Conservation (phyloP, 1,140 invertebrate species). For the Muscidifurax raptorellus region DNA sequence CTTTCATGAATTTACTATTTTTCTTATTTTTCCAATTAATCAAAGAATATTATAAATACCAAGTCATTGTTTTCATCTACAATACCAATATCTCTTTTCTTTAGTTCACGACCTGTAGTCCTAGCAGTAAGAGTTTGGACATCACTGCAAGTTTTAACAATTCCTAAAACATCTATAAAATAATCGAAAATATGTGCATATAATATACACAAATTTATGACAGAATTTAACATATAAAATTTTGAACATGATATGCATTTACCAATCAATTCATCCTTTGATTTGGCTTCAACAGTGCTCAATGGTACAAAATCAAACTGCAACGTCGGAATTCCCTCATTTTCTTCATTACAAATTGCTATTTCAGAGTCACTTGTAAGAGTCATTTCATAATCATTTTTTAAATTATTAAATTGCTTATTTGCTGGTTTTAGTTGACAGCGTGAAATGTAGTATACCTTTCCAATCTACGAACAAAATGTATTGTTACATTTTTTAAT, state of each 20-base stretch:
- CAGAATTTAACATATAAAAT: slow-evolving; percentile 1
- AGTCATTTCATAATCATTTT: slow-evolving; percentile 98
- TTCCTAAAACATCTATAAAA: slow-evolving; percentile 90
- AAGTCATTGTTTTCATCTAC: slow-evolving; percentile 90
- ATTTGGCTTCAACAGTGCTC: slow-evolving; percentile 82
- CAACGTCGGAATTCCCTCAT: slow-evolving; percentile 83
- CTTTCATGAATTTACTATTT: slow-evolving; percentile 34
- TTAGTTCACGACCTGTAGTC: slow-evolving; percentile 87
- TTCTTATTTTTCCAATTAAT: slow-evolving; percentile 61
- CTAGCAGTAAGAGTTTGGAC: slow-evolving; percentile 83
- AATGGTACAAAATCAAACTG: slow-evolving; percentile 90
- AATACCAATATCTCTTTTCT: slow-evolving; percentile 91
- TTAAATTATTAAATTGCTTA: slow-evolving; percentile 88
- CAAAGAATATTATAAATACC: slow-evolving; percentile 76
- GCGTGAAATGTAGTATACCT: slow-evolving; percentile 92
- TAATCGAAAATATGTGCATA: slow-evolving; percentile 52
- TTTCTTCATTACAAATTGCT: slow-evolving; percentile 80
- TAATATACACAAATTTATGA: slow-evolving; percentile 1
- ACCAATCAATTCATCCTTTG: slow-evolving; percentile 85
- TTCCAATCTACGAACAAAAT: slow-evolving; percentile 80
- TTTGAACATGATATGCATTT: slow-evolving; percentile 59
- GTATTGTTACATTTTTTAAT: slow-evolving; percentile 33
- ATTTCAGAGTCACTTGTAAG: slow-evolving; percentile 89
- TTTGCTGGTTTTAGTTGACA: slow-evolving; percentile 93
- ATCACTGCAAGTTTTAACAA: slow-evolving; percentile 87